Evolutionary conservation across 1,140 invertebrate species (phyloP), one percentile per base, ranked within the genome.

Genomic region (Drosophila ogumai): DNA sequence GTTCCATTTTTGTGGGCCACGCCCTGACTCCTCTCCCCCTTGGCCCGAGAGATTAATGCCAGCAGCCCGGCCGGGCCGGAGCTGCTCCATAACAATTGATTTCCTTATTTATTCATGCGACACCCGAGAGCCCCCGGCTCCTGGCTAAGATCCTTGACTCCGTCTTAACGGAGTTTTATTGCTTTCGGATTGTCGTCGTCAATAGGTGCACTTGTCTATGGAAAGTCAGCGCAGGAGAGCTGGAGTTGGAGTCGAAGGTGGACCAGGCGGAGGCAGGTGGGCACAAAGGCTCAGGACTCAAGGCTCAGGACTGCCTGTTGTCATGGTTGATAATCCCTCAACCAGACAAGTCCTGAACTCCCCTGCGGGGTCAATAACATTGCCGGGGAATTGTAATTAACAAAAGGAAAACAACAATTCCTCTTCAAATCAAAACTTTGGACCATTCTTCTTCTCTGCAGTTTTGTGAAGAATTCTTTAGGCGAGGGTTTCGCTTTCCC

Each of bases 61-160:
- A 31, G 46, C 49, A 65, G 59, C 58, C 28, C 50, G 17, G 61
- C 49, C 65, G 56, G 25, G 38, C 15, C 32, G 56, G 17, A 41
- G 64, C 67, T 59, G 43, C 81, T 69, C 72, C 63, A 82, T 68
- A 87, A 86, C 79, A 87, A 87, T 88, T 87, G 84, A 87, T 87
- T 88, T 87, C 63, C 60, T 67, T 87, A 73, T 87, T 87, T 79
- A 76, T 76, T 72, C 66, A 66, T 63, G 64, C 34, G 56, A 47
- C 58, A 41, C 54, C 56, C 40, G 3, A 32, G 49, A 50, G 17
- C 36, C 25, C 25, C 60, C 43, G 17, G 10, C 65, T 40, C 15
- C 34, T 32, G 8, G 36, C 25, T 22, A n/a, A 36, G 46, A 64
- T 68, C 61, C 60, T 66, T 68, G 65, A 68, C 60, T 68, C 36